A percentile compares a stretch with the other conserved stretches of the same genome.
Evolutionary conservation across 1,140 invertebrate genomes (phyloP).

Genomic region (Bombus huntii): DNA sequence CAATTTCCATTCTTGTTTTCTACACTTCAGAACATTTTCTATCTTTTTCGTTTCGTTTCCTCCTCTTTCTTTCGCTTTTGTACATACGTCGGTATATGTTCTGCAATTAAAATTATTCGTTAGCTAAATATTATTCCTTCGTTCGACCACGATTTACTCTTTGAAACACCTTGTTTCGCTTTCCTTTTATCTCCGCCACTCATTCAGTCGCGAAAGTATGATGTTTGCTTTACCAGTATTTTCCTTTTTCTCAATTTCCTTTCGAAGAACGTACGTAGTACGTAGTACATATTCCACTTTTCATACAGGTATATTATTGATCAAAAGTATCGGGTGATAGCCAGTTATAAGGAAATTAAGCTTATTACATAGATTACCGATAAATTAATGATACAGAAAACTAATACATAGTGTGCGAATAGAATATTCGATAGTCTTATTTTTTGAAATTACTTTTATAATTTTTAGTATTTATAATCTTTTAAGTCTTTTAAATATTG

Average conservation of each 20-base stretch:
- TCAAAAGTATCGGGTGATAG: neutral
- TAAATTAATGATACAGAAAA: neutral
- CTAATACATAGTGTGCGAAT: neutral
- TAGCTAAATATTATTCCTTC: conserved; percentile 12
- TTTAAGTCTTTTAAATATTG: no score
- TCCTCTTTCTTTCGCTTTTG: neutral
- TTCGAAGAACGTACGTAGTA: neutral
- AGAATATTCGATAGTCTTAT: neutral
- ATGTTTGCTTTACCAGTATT: neutral
- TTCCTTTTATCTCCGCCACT: neutral
- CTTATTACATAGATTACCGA: neutral
- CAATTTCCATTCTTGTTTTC: neutral
- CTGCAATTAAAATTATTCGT: conserved; percentile 36
- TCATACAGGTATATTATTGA: neutral
- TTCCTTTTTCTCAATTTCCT: neutral
- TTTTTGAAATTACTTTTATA: no score
- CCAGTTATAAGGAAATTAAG: neutral
- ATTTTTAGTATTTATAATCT: no score
- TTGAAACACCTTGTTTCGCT: neutral
- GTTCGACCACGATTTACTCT: neutral
- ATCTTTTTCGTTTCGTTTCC: neutral
- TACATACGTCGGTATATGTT: neutral
- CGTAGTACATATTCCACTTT: neutral
- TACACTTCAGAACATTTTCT: neutral
- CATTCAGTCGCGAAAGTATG: neutral